A percentile compares a stretch with the other conserved stretches of the same genome.
Evolutionary conservation across 2,888 invertebrate genomes (phyloP).

Genomic region (Smittia aterrima): DNA sequence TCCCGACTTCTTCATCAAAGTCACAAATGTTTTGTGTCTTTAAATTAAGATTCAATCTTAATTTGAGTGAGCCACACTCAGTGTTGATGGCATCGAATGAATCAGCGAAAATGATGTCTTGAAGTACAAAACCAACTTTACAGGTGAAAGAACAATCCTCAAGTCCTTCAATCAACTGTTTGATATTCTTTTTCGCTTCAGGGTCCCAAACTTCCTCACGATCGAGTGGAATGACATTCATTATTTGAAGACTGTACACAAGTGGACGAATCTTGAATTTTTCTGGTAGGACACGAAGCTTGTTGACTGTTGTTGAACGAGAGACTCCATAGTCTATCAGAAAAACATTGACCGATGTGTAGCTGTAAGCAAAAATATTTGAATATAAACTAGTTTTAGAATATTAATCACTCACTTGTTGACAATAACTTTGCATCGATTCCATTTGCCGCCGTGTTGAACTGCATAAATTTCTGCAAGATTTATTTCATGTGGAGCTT

Average conservation of each 20-base stretch:
- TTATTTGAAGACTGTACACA: not conserved
- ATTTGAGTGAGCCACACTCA: not conserved
- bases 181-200: not conserved
- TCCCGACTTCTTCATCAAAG: not conserved
- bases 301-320: not conserved
- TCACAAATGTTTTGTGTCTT: not conserved
- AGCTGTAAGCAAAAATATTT: too few relatives aligned
- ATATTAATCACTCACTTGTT: not conserved
- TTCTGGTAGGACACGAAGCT: not conserved
- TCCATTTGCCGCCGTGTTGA: slow-evolving; percentile 25
- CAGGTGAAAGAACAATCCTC: not conserved
- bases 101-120: not conserved
- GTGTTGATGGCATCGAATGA: not conserved
- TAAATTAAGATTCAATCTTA: not conserved
- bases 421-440: not conserved
- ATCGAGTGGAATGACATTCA: not conserved
- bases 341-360: too few relatives aligned
- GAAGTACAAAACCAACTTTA: not conserved
- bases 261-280: not conserved
- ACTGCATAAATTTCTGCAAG: slow-evolving; percentile 57
- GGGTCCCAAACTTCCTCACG: not conserved
- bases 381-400: too few relatives aligned
- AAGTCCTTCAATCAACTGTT: not conserved
- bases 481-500: too few relatives aligned
- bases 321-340: not conserved